Conservation (phyloP, 2,888 invertebrate genomes). For the Yponomeuta evonymella region DNA sequence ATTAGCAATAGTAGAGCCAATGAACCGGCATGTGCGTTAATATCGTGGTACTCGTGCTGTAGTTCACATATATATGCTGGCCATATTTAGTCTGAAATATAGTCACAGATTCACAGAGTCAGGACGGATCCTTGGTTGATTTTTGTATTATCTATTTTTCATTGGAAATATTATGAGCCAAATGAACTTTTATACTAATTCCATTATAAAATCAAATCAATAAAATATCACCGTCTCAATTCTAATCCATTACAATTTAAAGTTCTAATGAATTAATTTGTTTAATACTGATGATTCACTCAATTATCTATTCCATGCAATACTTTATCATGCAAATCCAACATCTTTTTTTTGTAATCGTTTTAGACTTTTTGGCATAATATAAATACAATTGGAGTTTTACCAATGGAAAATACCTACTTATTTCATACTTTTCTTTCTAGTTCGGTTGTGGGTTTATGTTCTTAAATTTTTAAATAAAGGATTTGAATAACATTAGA, state of each 20-base stretch:
- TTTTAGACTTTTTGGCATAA: conserved; percentile 7
- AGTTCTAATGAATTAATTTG: conserved; percentile 57
- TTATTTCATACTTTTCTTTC: conserved; percentile 20
- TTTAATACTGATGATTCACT: conserved; percentile 41
- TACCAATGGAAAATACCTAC: conserved; percentile 55
- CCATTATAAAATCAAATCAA: conserved; percentile 28
- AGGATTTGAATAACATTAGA: conserved; percentile 32
- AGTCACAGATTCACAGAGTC: conserved; percentile 25
- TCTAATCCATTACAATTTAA: conserved; percentile 42
- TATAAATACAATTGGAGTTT: conserved; percentile 24
- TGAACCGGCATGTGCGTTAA: neutral
- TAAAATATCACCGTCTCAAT: conserved; percentile 31
- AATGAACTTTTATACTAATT: conserved; percentile 28
- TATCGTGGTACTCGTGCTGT: neutral
- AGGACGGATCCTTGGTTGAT: conserved; percentile 28
- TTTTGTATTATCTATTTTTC: conserved; percentile 44
- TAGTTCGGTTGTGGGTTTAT: conserved; percentile 26
- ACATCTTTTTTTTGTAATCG: conserved; percentile 4
- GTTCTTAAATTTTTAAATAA: conserved; percentile 24
- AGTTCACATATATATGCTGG: conserved; percentile 42
- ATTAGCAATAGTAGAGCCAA: neutral
- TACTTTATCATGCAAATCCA: neutral
- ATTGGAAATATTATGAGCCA: conserved; percentile 37
- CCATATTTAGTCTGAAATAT: conserved; percentile 46
- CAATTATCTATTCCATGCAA: conserved; percentile 25